Conservation (phyloP, 2,113 vertebrate genomes). For the Chionis minor region DNA sequence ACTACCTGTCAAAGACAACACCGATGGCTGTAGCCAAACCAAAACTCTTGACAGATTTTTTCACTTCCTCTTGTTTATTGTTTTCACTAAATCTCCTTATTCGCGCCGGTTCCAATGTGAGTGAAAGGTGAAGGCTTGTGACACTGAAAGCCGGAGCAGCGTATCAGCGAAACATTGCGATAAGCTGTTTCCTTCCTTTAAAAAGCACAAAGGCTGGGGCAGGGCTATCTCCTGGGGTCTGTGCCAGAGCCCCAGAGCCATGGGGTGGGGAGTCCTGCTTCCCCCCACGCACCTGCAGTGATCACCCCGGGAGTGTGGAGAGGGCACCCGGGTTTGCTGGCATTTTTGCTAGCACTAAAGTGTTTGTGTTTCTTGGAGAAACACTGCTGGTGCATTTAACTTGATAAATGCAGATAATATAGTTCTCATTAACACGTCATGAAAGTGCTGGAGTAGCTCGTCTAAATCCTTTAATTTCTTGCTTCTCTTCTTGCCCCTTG, state of each 20-base stretch:
- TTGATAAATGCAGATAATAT: constrained; percentile 46
- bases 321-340: not conserved
- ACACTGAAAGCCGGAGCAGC: not conserved
- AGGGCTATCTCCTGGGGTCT: not conserved
- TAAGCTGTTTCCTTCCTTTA: constrained; percentile 66
- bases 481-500: not conserved
- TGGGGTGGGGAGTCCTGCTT: not conserved
- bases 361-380: constrained; percentile 48
- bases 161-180: not conserved
- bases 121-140: constrained; percentile 64
- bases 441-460: constrained; percentile 43
- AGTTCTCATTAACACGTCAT: constrained; percentile 51
- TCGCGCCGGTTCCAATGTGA: not conserved
- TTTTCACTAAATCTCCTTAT: not conserved
- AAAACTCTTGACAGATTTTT: not conserved
- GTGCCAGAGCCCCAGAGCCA: not conserved
- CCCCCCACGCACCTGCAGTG: not conserved
- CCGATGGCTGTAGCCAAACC: not conserved
- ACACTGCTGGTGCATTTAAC: constrained; percentile 42
- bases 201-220: not conserved
- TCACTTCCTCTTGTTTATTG: constrained; percentile 44
- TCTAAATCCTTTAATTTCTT: constrained; percentile 63
- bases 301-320: not conserved
- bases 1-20: not conserved
- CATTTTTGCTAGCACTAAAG: not conserved